phyloP scores from a whole-genome alignment of 2,113 vertebrate genomes.

The Mustela nigripes region DNA sequence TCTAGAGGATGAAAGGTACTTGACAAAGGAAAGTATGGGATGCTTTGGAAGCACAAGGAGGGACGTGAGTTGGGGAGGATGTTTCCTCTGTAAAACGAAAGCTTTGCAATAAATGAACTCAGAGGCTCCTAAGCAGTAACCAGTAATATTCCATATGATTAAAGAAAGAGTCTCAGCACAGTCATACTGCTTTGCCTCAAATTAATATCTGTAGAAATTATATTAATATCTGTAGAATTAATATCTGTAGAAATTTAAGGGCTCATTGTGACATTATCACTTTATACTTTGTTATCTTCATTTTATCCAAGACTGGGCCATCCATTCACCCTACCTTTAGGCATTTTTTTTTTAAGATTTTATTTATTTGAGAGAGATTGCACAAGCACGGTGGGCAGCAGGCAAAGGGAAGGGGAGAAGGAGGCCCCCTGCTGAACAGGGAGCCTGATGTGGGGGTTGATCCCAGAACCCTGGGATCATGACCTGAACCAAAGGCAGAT shows the following conservation, averaged over 20 bases:
- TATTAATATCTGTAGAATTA: not conserved
- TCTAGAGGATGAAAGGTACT: not conserved
- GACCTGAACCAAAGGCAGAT: not conserved
- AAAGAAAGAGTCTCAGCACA: not conserved
- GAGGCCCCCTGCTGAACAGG: too few relatives aligned
- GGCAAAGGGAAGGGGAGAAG: too few relatives aligned
- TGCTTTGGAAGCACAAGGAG: not conserved
- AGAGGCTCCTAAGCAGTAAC: not conserved
- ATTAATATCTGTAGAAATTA: not conserved
- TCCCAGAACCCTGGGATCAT: not conserved
- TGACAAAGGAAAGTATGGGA: not conserved
- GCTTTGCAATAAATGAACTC: not conserved
- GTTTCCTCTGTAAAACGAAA: not conserved
- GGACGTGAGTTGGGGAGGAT: not conserved
- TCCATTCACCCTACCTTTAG: not conserved
- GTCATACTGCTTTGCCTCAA: not conserved
- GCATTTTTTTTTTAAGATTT: too few relatives aligned
- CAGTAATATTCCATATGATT: not conserved
- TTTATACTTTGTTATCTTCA: not conserved
- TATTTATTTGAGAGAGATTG: too few relatives aligned
- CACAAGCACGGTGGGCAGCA: too few relatives aligned
- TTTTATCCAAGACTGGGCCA: not conserved
- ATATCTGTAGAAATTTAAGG: not conserved
- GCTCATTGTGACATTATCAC: not conserved
- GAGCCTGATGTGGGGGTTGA: too few relatives aligned